These are phyloP conservation scores for Rousettus leschenaultii DNA, from an alignment of 2,113 vertebrate genomes.

Conservation along the genomic window DNA sequence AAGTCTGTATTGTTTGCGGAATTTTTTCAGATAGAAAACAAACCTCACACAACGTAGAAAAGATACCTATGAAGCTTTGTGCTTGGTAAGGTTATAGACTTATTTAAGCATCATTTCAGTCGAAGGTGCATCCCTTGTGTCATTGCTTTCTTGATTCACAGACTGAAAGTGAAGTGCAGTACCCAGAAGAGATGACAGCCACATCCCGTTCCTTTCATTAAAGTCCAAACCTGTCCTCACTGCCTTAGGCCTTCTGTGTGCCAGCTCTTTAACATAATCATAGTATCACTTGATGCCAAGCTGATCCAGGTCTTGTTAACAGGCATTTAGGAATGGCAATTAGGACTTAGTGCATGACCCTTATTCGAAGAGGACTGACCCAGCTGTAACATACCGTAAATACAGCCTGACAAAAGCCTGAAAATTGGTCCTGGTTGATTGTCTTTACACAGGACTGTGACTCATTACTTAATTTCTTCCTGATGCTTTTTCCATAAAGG, in stretches of 20 bases:
- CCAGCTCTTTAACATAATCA: neutral
- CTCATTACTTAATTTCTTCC: constrained; percentile 52
- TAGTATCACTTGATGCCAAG: neutral
- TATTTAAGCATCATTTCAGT: neutral
- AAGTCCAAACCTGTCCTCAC: neutral
- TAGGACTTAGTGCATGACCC: neutral
- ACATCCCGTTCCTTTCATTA: neutral
- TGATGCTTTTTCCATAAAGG: constrained; percentile 24
- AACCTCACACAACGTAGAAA: neutral
- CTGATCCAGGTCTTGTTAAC: constrained; percentile 3
- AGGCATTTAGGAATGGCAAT: constrained; percentile 22
- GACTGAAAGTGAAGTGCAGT: neutral
- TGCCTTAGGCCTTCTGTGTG: neutral
- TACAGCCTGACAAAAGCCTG: neutral
- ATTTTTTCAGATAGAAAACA: neutral
- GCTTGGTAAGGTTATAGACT: neutral
- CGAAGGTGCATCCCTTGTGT: neutral
- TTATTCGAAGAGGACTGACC: constrained; percentile 30
- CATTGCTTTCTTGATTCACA: neutral
- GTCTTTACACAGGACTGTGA: constrained; percentile 1
- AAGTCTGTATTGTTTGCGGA: neutral
- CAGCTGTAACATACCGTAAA: constrained; percentile 2
- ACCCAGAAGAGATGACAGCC: neutral
- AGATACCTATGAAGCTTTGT: neutral
- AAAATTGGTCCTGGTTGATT: constrained; percentile 43